Percentiles rank a stretch among this genome's conserved stretches.
phyloP scores from a whole-genome alignment of 2,797 vertebrate species.

The Urocyon cinereoargenteus region DNA sequence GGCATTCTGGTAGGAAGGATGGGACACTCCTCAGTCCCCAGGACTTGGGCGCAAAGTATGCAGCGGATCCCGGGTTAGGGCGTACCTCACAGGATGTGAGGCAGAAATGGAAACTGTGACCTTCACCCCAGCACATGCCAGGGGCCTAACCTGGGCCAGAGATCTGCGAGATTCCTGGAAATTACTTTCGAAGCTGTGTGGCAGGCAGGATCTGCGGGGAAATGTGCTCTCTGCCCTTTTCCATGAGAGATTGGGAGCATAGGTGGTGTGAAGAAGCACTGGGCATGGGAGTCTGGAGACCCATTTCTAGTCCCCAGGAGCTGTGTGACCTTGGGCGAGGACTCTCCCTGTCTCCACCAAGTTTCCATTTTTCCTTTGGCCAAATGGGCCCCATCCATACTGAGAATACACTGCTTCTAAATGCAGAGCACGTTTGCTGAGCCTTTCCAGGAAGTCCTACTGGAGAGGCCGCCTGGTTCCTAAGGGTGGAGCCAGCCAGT shows the following conservation, averaged over 20 bases:
- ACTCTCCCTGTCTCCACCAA: neutral
- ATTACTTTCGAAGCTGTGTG: neutral
- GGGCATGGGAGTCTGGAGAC: neutral
- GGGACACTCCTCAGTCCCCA: neutral
- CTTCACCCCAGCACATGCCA: no score
- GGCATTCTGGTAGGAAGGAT: neutral
- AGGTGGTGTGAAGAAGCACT: neutral
- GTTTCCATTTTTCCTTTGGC: neutral
- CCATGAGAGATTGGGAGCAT: neutral
- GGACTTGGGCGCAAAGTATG: neutral
- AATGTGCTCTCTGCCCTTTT: neutral
- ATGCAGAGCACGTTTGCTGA: neutral
- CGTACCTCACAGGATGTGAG: fast-evolving
- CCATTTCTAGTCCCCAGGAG: neutral
- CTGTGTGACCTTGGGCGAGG: neutral
- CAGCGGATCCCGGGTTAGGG: neutral
- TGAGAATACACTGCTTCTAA: neutral
- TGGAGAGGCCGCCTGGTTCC: neutral
- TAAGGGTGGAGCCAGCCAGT: neutral
- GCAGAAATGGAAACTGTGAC: neutral
- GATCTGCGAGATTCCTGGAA: neutral
- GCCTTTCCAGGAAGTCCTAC: neutral
- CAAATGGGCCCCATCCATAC: neutral
- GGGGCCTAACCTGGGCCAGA: neutral
- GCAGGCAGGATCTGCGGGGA: no score